Base-by-base conservation (phyloP, 2,888 invertebrate genomes). In the Psylliodes chrysocephalus region DNA sequence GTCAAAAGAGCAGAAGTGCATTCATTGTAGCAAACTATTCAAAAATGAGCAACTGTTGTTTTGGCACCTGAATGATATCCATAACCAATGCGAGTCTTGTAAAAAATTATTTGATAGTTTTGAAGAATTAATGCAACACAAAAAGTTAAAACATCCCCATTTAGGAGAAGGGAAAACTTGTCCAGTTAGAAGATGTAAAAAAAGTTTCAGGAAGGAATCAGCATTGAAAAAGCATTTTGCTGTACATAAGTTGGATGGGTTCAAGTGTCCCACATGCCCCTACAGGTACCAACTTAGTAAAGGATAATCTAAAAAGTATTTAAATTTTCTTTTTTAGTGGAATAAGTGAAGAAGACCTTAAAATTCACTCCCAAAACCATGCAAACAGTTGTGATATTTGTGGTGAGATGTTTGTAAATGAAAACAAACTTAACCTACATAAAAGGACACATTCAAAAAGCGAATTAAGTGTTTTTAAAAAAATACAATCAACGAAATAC, bases 371-470 rank as follows among this genome's bases (percentile, higher is more conserved):
- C 5, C 76, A 68, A 42, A 42, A 3, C 10, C 42, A 42, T 42
- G 17, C 42, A 2, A 18, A 42, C 10, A 38, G 57, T 3, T 85
- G 85, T 70, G 81, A 82, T 30, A 73, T 81, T 33, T 85, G 85
- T 65, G 75, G 76, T 40, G 84, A 84, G 70, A 71, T 79, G 7
- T 85, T 84, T 63, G 68, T 78, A 19, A 81, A 81, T 54, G 73
- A 78, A 28, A 79, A 77, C 12, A 84, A 85, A 61, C 74, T 85
- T 44, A 82, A 78, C 69, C 73, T 82, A 40, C 85, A 85, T 68
- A 81, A 79, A 70, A 83, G 81, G 68, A 80, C 80, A 65, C 78
- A 78, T 52, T 71, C 71, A 38, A 71, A 71, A 0, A 68, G 71
- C 15, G 10, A 22, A 19, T 0, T 17, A 1, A 18, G 19, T 3